Base-by-base conservation (phyloP, 2,797 vertebrate genomes). In the Discoglossus pictus region DNA sequence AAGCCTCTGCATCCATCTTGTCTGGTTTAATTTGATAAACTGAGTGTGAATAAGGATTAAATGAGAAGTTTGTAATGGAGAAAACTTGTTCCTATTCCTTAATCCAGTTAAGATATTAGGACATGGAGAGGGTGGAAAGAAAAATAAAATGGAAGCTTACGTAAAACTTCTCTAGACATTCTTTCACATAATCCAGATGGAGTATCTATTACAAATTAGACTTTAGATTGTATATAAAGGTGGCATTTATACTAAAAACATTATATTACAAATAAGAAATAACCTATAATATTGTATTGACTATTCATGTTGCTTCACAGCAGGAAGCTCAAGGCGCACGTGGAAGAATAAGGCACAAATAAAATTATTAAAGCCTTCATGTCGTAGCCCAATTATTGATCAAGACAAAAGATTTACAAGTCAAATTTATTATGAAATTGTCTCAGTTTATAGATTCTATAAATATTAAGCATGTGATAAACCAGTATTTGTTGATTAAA, bases 21-120 rank as follows among this genome's bases (percentile, higher is more conserved):
- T 96, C 91, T 89, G 89, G 90, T 94, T 96, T 96, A 92, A 98
- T 97, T 96, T 94, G 94, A 97, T 97, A 95, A 95, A 94, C 93
- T 92, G 92, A 92, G 91, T 93, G 93, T 92, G 91, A 93, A 95
- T 94, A 93, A 88, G 94, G 92, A 95, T 98, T 95, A 97, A 96
- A 98, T 92, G 91, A 93, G 92, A 94, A 97, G 93, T 94, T 93
- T 90, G 87, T 88, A 89, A 86, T 56, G 75, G 85, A 87, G 83
- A 83, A 84, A 88, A 85, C 84, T 86, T 89, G 86, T 85, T 74
- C 80, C 76, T 73, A 72, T 73, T 82, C 74, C 79, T 82, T 86
- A 89, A 89, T 86, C 86, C 78, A 81, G 81, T 82, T 78, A 87
- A 80, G 82, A 79, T 78, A 77, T 80, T 82, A 82, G 13, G 42